A percentile compares a stretch with the other conserved stretches of the same genome.
phyloP scores from a whole-genome alignment of 1,140 invertebrate genomes.

The Formica selysi region DNA sequence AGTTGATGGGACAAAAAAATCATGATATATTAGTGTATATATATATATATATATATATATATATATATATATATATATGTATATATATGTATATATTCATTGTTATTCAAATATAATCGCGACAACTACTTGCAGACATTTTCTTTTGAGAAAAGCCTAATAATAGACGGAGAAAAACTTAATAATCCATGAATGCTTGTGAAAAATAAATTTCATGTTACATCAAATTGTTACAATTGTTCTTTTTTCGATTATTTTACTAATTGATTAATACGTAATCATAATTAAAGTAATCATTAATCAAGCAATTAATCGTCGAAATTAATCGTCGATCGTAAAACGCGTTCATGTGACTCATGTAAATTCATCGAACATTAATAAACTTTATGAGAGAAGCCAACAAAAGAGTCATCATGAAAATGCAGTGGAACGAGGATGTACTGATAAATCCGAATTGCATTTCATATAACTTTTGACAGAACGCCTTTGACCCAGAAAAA shows the following conservation, averaged over 20 bases:
- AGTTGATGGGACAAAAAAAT: not conserved
- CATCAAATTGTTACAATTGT: not conserved
- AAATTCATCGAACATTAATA: not conserved
- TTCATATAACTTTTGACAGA: slow-evolving; percentile 26
- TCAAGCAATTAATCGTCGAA: not conserved
- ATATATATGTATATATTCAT: too few species aligned
- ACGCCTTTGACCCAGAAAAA: slow-evolving; percentile 35
- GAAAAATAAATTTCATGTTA: not conserved
- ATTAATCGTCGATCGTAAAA: not conserved
- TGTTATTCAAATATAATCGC: too few species aligned
- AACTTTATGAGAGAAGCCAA: not conserved
- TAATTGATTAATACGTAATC: not conserved
- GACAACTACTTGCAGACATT: too few species aligned
- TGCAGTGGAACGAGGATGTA: not conserved
- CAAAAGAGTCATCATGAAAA: not conserved
- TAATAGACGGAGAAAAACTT: too few species aligned
- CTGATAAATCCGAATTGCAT: slow-evolving; percentile 19
- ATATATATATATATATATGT: too few species aligned
- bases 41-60: too few species aligned
- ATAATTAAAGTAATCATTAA: not conserved
- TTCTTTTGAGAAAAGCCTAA: not conserved
- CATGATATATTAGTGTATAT: too few species aligned
- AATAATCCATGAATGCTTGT: not conserved
- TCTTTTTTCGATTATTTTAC: not conserved
- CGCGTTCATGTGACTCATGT: not conserved